Percentiles rank a stretch among this genome's conserved stretches.
These are phyloP conservation scores for Melanotaenia nigrans DNA, from an alignment of 2,797 vertebrate species.

Conservation along the genomic window DNA sequence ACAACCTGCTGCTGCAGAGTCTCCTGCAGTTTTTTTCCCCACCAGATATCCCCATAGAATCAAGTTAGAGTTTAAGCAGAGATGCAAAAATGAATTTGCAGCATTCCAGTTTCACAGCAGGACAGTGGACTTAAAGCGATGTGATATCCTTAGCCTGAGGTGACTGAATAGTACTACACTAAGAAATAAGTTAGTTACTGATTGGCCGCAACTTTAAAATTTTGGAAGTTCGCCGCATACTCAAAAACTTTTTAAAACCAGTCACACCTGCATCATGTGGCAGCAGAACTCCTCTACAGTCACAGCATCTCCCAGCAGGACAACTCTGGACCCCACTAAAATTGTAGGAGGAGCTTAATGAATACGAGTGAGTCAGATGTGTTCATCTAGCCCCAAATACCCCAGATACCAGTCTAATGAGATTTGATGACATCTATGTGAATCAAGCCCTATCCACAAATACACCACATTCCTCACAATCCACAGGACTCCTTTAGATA, in stretches of 20 bases:
- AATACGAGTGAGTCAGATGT: not conserved
- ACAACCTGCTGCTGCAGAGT: constrained; percentile 25
- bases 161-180: not conserved
- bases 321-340: not conserved
- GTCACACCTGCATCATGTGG: not conserved
- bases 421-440: not conserved
- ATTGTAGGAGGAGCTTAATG: not conserved
- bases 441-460: not conserved
- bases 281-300: not conserved
- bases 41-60: constrained; percentile 32
- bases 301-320: not conserved
- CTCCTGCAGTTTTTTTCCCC: constrained; percentile 34
- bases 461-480: not conserved
- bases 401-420: not conserved
- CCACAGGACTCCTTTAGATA: not conserved
- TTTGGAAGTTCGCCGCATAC: not conserved
- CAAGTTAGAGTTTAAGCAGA: not conserved
- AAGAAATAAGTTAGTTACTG: not conserved
- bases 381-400: not conserved
- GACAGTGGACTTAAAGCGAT: constrained; percentile 7
- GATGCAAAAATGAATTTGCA: constrained; percentile 10
- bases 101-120: not conserved
- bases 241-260: not conserved
- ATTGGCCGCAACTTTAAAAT: not conserved
- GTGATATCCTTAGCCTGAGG: constrained; percentile 1